Percentiles rank a stretch among this genome's conserved stretches.
Conservation (phyloP, 1,140 invertebrate species). For the Pollicipes pollicipes region DNA sequence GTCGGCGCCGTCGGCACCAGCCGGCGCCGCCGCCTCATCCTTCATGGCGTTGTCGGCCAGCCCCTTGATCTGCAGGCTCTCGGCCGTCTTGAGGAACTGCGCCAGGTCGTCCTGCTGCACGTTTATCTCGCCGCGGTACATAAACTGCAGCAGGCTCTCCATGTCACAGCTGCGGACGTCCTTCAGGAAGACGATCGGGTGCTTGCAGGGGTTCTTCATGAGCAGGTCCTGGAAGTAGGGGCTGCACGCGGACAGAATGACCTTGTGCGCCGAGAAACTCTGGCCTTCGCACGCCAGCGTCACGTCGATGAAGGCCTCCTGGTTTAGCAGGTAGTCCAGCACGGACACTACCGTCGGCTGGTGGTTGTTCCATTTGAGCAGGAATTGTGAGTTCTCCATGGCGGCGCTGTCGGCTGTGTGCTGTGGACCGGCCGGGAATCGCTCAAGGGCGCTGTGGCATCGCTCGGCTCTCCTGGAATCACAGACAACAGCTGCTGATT, state of each 20-base stretch:
- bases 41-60: conserved; percentile 21
- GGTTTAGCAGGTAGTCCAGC: conserved; percentile 25
- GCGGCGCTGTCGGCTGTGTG: too few species aligned
- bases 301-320: conserved; percentile 35
- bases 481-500: too few species aligned
- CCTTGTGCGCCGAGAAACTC: conserved; percentile 79
- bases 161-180: conserved; percentile 25
- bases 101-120: conserved; percentile 25
- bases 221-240: conserved; percentile 88
- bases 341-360: conserved; percentile 27
- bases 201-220: conserved; percentile 70
- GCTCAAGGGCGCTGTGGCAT: too few species aligned
- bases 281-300: conserved; percentile 81
- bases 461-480: too few species aligned
- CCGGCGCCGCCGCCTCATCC: background rate
- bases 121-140: conserved; percentile 29
- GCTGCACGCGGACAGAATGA: conserved; percentile 80
- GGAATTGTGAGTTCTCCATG: conserved; percentile 28
- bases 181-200: conserved; percentile 54
- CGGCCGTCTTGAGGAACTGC: conserved; percentile 26
- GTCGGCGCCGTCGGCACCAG: background rate
- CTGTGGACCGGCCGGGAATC: too few species aligned
- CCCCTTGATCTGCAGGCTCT: conserved; percentile 27
- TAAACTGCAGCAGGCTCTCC: conserved; percentile 26
- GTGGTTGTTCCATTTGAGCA: conserved; percentile 31